These are phyloP conservation scores for Pygmarrhopalites habei DNA, from an alignment of 1,140 invertebrate genomes.

Conservation along the genomic window DNA sequence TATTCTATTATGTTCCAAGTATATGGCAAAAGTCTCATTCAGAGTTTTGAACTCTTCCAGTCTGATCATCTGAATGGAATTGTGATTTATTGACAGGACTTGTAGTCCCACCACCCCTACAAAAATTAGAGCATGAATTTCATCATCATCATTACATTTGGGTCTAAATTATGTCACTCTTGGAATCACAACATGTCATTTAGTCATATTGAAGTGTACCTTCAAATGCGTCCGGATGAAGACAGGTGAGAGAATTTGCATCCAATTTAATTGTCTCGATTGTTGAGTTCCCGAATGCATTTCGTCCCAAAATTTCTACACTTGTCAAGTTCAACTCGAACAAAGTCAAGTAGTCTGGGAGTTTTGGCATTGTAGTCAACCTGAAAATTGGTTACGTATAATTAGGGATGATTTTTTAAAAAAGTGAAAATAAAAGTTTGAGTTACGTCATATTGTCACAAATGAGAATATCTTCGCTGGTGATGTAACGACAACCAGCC, in stretches of 20 bases:
- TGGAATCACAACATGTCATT: no score
- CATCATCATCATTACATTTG: no score
- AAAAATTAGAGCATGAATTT: no score
- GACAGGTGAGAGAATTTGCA: slow-evolving; percentile 1
- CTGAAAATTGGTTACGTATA: no score
- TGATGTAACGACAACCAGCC: not conserved
- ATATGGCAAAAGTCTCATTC: not conserved
- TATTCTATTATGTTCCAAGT: not conserved
- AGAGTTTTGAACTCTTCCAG: not conserved
- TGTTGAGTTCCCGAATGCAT: not conserved
- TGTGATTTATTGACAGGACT: slow-evolving; percentile 1
- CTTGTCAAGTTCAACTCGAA: slow-evolving; percentile 15
- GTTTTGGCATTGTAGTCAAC: not conserved
- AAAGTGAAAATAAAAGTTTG: no score
- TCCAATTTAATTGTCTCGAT: slow-evolving; percentile 7
- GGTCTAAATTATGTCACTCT: no score
- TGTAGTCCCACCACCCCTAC: not conserved
- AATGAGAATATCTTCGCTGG: not conserved
- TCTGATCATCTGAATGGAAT: not conserved
- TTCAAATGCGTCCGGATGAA: slow-evolving; percentile 13
- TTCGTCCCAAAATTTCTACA: not conserved
- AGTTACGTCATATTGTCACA: no score
- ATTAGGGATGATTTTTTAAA: no score
- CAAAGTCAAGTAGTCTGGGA: slow-evolving; percentile 10
- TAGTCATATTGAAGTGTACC: not conserved